phyloP scores from a whole-genome alignment of 2,797 vertebrate species.

The Loris lydekkerianus region DNA sequence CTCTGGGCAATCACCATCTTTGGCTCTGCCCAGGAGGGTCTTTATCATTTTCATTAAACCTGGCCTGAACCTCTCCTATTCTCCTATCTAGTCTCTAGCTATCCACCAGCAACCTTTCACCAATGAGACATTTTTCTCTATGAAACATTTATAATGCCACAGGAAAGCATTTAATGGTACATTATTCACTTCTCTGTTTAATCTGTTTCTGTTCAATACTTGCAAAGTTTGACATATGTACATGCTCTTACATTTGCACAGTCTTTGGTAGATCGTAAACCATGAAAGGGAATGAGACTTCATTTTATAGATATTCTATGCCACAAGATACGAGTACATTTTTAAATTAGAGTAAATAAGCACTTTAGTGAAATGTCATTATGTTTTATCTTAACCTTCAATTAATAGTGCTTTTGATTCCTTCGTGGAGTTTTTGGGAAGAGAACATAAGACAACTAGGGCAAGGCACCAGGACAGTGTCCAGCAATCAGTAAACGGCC shows the following conservation, averaged over 20 bases:
- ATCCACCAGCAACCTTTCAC: too few relatives aligned
- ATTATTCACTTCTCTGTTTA: background rate
- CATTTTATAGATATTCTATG: background rate
- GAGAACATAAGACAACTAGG: background rate
- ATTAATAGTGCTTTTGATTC: background rate
- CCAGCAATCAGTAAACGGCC: background rate
- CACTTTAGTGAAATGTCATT: background rate
- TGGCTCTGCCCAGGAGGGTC: too few relatives aligned
- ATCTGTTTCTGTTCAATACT: slow-evolving; percentile 49
- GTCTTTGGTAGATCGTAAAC: background rate
- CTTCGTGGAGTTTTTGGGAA: background rate
- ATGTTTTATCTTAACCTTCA: slow-evolving; percentile 14
- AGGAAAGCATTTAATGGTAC: background rate
- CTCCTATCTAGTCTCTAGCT: too few relatives aligned
- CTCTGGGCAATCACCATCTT: too few relatives aligned
- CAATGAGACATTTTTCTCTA: background rate
- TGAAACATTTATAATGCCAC: background rate
- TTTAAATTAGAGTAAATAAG: slow-evolving; percentile 4
- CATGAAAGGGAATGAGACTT: background rate
- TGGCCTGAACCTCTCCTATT: too few relatives aligned
- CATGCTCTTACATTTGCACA: background rate
- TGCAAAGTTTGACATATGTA: slow-evolving; percentile 2
- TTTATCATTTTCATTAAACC: too few relatives aligned
- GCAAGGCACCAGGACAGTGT: background rate
- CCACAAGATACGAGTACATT: slow-evolving; percentile 13